Conservation (phyloP, 2,888 invertebrate species). For the Eubasilissa splendida region DNA sequence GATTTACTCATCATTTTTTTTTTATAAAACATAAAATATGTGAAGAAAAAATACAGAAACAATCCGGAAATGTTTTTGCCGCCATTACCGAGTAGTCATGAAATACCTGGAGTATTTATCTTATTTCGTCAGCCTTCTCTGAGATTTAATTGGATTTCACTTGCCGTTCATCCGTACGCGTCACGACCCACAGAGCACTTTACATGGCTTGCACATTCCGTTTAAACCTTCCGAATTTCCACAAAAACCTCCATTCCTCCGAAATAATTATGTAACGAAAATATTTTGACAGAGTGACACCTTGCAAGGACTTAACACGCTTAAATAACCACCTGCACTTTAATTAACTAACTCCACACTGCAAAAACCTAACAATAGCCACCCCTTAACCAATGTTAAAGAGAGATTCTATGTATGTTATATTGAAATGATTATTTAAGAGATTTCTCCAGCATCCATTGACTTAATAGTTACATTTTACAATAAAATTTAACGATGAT, state of each 20-base stretch:
- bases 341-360: constrained; percentile 44
- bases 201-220: neutral
- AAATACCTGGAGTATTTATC: constrained; percentile 23
- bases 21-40: too few relatives aligned
- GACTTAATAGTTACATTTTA: neutral
- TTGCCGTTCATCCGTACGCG: constrained; percentile 10
- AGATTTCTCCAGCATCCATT: neutral
- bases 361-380: constrained; percentile 48
- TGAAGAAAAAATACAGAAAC: too few relatives aligned
- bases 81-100: constrained; percentile 1
- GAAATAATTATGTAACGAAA: constrained; percentile 35
- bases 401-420: constrained; percentile 5
- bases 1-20: too few relatives aligned
- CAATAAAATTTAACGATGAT: too few relatives aligned
- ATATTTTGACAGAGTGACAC: constrained; percentile 56
- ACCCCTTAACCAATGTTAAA: constrained; percentile 14
- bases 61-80: neutral
- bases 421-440: neutral
- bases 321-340: constrained; percentile 44
- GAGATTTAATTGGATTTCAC: constrained; percentile 32
- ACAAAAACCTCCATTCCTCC: constrained; percentile 3
- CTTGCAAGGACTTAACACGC: constrained; percentile 52
- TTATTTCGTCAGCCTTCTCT: neutral
- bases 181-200: constrained; percentile 21
- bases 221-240: constrained; percentile 15